Evolutionary conservation across 2,797 vertebrate species (phyloP), one percentile per base, ranked within the genome.

Genomic region (Chanos chanos): DNA sequence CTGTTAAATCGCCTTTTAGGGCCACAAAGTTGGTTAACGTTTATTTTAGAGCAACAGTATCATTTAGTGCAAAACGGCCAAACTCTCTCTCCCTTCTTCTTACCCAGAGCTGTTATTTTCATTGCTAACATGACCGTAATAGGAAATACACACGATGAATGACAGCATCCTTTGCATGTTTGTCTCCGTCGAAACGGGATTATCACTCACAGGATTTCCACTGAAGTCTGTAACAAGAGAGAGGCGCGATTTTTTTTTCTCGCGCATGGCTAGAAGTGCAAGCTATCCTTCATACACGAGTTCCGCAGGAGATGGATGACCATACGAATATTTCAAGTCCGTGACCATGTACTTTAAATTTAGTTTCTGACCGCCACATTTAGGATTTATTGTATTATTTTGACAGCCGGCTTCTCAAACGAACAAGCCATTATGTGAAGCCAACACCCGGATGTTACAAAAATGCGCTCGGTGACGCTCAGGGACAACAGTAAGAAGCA

Each of bases 391-490:
- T 8, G 2, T n/a, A 18, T 4, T 21, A 12, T 13, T 6, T 40
- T 7, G 9, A 16, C 33, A 31, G 44, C 31, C 13, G 47, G 28
- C 21, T 27, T 59, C 33, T 2, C 24, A 40, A 51, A 39, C 13
- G n/a, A 24, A 28, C 36, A 25, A 22, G 39, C 33, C 25, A 22
- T 27, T n/a, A 52, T 59, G 53, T 59, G 40, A 64, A 31, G 15
- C 7, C 55, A 41, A 27, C 87, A 90, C 92, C 93, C 92, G 91
- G 94, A 94, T 94, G 93, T 93, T 91, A 89, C 81, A 85, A 84
- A 72, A 70, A 83, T 89, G 88, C 89, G 89, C 77, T 83, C 86
- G 81, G 84, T 76, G 87, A 80, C 85, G 89, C 80, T 72, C 75
- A 64, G 73, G 75, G 64, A 84, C 51, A 28, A 58, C 53, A 48